These are phyloP conservation scores for Calliphora vomitoria DNA, from an alignment of 2,888 invertebrate species.

Conservation along the genomic window DNA sequence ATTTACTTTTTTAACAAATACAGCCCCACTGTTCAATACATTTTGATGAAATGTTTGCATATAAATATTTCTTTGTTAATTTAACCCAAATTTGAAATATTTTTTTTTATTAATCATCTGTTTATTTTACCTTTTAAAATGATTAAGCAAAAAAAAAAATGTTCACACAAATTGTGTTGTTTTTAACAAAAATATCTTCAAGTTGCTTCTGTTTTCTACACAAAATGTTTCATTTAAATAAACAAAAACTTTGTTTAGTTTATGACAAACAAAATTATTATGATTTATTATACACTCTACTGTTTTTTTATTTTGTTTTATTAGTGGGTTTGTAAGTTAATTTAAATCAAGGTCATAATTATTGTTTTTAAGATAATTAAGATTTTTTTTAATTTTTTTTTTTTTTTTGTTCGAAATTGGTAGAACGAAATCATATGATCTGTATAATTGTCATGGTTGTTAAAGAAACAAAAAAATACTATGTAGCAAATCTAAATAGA, in stretches of 20 bases:
- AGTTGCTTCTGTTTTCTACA: too few relatives aligned
- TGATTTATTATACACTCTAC: neutral
- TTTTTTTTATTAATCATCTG: neutral
- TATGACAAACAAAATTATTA: neutral
- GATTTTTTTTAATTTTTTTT: too few relatives aligned
- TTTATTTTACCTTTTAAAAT: neutral
- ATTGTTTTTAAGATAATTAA: slow-evolving; percentile 8
- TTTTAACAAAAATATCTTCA: neutral
- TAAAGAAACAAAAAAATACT: neutral
- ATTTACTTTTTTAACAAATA: too few relatives aligned
- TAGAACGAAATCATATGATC: neutral
- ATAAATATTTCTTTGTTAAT: neutral
- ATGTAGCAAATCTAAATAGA: neutral
- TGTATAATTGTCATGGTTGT: slow-evolving; percentile 5
- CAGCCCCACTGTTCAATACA: too few relatives aligned
- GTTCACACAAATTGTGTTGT: neutral
- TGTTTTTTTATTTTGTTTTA: neutral
- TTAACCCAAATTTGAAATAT: neutral
- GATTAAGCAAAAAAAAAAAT: neutral
- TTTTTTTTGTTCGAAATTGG: neutral
- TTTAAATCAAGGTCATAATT: slow-evolving; percentile 32
- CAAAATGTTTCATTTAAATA: neutral
- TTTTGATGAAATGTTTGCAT: too few relatives aligned
- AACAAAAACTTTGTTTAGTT: neutral
- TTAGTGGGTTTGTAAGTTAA: slow-evolving; percentile 1